A percentile compares a stretch with the other conserved stretches of the same genome.
Conservation (phyloP, 2,797 vertebrate genomes). For the Clamator glandarius region DNA sequence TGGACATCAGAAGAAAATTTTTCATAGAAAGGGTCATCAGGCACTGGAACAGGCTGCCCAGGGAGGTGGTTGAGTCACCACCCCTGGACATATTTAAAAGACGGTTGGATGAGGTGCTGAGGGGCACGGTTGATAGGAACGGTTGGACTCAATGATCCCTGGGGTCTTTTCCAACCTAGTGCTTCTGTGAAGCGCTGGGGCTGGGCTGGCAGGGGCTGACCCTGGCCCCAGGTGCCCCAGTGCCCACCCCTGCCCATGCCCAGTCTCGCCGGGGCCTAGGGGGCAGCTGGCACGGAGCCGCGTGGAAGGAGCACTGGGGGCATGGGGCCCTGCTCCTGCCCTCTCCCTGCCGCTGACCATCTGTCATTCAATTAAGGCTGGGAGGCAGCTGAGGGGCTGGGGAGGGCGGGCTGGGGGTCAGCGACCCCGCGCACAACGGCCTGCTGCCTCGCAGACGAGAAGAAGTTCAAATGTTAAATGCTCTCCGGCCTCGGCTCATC, state of each 20-base stretch:
- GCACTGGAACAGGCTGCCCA: too few species aligned
- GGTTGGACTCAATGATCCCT: too few species aligned
- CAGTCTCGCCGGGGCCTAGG: background rate
- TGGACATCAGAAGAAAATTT: too few species aligned
- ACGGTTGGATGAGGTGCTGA: too few species aligned
- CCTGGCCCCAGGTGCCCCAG: background rate
- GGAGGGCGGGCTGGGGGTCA: slow-evolving; percentile 79
- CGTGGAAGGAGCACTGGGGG: background rate
- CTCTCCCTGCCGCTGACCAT: slow-evolving; percentile 82
- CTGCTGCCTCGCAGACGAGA: slow-evolving; percentile 75
- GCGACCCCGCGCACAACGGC: slow-evolving; percentile 81
- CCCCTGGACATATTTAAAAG: too few species aligned
- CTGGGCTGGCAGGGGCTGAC: accelerated
- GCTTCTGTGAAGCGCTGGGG: too few species aligned
- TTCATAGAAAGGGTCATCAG: too few species aligned
- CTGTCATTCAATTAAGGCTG: slow-evolving; percentile 87
- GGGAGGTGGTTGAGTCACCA: too few species aligned
- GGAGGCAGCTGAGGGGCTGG: slow-evolving; percentile 79
- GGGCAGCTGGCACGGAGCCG: background rate
- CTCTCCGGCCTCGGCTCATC: slow-evolving; percentile 67
- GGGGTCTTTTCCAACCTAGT: too few species aligned
- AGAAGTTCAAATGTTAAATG: slow-evolving; percentile 84
- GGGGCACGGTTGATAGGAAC: too few species aligned
- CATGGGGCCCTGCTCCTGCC: slow-evolving; percentile 45
- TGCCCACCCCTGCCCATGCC: background rate